Evolutionary conservation across 2,888 invertebrate genomes (phyloP).

Genomic region (Xestia xanthographa): DNA sequence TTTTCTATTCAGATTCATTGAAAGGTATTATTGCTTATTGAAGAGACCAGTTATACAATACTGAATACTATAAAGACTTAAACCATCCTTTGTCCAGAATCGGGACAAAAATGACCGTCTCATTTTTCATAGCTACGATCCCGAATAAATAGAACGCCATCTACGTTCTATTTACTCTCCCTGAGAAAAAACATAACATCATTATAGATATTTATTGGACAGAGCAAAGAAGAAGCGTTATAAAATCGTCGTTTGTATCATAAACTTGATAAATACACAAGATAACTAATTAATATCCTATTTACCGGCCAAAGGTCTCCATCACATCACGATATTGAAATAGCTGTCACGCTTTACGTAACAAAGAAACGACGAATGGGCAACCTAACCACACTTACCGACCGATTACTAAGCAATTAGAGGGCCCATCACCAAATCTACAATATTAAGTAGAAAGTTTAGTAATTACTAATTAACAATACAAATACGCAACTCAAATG

Average conservation of each 20-base stretch:
- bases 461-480: constrained; percentile 47
- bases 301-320: constrained; percentile 49
- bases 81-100: constrained; percentile 3
- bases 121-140: constrained; percentile 11
- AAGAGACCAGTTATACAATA: background rate
- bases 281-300: constrained; percentile 42
- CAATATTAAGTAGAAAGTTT: constrained; percentile 63
- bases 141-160: constrained; percentile 13
- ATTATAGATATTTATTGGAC: background rate
- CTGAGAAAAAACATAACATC: background rate
- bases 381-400: constrained; percentile 39
- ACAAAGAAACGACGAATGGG: constrained; percentile 34
- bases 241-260: constrained; percentile 7
- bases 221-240: background rate
- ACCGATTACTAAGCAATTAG: constrained; percentile 57
- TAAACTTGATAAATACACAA: constrained; percentile 27
- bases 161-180: constrained; percentile 2
- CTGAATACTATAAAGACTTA: constrained; percentile 1
- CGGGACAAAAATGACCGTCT: background rate
- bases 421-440: constrained; percentile 33
- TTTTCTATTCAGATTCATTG: background rate
- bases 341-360: constrained; percentile 52
- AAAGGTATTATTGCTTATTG: background rate
- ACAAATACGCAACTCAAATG: constrained; percentile 58
- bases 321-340: constrained; percentile 53